phyloP scores from a whole-genome alignment of 2,888 invertebrate genomes.

The Epistrophe grossulariae region DNA sequence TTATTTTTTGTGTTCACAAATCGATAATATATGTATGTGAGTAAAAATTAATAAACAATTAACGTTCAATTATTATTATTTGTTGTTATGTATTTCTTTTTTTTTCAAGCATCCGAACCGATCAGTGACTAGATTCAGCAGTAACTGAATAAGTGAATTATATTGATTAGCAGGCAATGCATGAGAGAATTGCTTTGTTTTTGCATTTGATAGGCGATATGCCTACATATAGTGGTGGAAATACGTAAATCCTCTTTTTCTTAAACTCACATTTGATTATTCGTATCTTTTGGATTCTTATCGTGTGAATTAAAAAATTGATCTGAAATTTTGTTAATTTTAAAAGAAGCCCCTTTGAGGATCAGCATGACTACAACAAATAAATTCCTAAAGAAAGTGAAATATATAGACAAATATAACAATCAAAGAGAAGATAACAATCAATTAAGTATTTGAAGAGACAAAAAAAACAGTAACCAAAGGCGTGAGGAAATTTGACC shows the following conservation, averaged over 20 bases:
- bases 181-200: slow-evolving; percentile 40
- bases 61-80: background rate
- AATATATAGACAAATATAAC: background rate
- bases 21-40: background rate
- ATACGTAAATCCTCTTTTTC: slow-evolving; percentile 50
- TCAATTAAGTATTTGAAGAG: background rate
- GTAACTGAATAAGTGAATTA: slow-evolving; percentile 54
- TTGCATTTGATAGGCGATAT: slow-evolving; percentile 48
- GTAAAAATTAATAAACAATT: slow-evolving; percentile 9
- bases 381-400: background rate
- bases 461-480: too few relatives aligned
- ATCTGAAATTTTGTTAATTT: background rate
- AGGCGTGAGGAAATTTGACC: too few relatives aligned
- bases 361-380: background rate
- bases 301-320: slow-evolving; percentile 4
- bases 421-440: background rate
- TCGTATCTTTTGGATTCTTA: slow-evolving; percentile 56
- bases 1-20: background rate
- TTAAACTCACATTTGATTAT: slow-evolving; percentile 38
- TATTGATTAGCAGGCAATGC: background rate
- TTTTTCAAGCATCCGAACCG: slow-evolving; percentile 59
- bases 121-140: slow-evolving; percentile 58
- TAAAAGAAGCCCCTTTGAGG: background rate
- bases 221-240: background rate
- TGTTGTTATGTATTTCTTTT: background rate